Evolutionary conservation across 2,888 invertebrate species (phyloP).

Genomic region (Punctoribates punctum): DNA sequence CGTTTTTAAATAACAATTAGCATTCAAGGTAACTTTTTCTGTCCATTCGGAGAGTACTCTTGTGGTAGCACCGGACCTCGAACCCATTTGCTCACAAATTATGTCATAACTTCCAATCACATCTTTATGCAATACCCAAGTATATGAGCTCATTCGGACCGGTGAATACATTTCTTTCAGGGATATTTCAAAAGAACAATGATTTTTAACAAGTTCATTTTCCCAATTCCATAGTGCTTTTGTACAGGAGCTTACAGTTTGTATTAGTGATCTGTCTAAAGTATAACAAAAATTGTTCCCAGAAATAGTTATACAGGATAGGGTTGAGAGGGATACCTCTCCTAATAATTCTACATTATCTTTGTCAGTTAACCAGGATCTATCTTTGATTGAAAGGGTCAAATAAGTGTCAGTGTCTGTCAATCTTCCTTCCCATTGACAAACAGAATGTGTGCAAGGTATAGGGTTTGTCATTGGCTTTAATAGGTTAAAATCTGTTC

Average conservation of each 20-base stretch:
- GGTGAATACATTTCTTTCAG: neutral
- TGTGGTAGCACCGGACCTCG: neutral
- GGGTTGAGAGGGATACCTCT: neutral
- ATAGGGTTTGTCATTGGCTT: neutral
- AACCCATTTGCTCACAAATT: neutral
- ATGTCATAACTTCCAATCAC: neutral
- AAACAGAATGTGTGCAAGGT: neutral
- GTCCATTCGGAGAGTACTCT: neutral
- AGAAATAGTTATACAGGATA: neutral
- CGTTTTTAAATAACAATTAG: neutral
- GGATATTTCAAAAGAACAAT: neutral
- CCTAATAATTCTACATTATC: neutral
- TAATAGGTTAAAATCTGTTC: neutral
- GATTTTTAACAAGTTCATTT: neutral
- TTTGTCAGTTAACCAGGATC: neutral
- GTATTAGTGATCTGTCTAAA: neutral
- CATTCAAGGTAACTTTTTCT: neutral
- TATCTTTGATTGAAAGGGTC: neutral
- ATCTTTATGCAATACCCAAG: conserved; percentile 9
- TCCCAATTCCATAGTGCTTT: neutral
- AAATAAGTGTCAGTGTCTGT: neutral
- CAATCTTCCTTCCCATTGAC: neutral
- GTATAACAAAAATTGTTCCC: neutral
- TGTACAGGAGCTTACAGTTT: neutral
- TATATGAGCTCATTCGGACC: neutral